A percentile compares a stretch with the other conserved stretches of the same genome.
Evolutionary conservation across 2,113 vertebrate species (phyloP).

Genomic region (Antennarius striatus): DNA sequence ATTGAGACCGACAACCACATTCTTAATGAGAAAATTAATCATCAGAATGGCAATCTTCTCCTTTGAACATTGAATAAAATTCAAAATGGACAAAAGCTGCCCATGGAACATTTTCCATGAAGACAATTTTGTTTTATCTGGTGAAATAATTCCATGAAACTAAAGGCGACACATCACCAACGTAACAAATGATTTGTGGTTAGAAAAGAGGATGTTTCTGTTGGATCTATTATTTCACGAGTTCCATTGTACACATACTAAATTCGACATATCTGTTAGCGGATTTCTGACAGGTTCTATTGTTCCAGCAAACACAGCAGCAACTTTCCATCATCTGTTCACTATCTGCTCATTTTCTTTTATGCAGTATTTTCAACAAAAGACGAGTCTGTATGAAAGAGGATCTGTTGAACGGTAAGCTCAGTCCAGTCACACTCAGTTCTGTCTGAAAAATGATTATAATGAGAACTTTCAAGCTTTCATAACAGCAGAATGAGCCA

Average conservation of each 20-base stretch:
- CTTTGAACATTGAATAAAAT: background rate
- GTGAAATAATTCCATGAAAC: background rate
- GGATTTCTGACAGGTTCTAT: conserved; percentile 2
- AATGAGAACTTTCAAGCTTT: background rate
- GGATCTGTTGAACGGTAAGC: background rate
- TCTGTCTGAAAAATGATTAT: conserved; percentile 2
- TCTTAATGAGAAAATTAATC: conserved; percentile 14
- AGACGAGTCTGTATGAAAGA: background rate
- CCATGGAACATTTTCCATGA: background rate
- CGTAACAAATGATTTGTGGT: background rate
- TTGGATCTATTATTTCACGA: background rate
- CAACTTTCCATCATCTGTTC: conserved; percentile 4
- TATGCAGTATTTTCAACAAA: background rate
- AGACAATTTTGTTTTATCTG: background rate
- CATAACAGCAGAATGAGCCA: no score
- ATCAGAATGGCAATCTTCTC: background rate
- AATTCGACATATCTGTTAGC: no score
- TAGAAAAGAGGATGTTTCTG: background rate
- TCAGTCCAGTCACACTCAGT: conserved; percentile 4
- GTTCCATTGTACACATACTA: background rate
- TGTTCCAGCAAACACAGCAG: background rate
- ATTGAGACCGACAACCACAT: background rate
- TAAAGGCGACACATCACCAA: background rate
- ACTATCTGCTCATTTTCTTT: background rate
- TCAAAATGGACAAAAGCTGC: background rate